phyloP scores from a whole-genome alignment of 2,113 vertebrate species.

The Polypterus senegalus region DNA sequence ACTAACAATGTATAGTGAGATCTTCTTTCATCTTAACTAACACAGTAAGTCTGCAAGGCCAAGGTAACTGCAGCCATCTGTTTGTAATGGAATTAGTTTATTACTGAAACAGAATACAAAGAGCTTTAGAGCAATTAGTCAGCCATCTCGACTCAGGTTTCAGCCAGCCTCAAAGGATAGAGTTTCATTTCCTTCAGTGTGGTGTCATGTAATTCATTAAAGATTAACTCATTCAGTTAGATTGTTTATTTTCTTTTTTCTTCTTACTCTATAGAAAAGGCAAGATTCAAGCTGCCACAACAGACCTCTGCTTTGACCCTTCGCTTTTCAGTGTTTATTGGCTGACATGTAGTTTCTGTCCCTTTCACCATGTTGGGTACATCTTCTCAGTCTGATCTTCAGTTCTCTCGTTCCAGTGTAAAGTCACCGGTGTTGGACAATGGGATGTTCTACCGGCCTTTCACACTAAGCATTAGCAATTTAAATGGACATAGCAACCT shows the following conservation, averaged over 20 bases:
- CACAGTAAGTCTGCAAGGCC: no score
- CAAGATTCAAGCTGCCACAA: slow-evolving; percentile 13
- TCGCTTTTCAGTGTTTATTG: background rate
- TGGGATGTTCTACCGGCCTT: slow-evolving; percentile 25
- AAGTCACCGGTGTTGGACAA: slow-evolving; percentile 23
- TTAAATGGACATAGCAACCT: slow-evolving; percentile 16
- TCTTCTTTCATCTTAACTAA: no score
- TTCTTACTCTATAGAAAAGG: slow-evolving; percentile 12
- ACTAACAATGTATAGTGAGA: no score
- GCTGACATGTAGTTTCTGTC: background rate
- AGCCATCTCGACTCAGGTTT: slow-evolving; percentile 2
- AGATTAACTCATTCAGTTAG: slow-evolving; percentile 26
- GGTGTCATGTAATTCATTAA: slow-evolving; percentile 39
- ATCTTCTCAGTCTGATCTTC: slow-evolving; percentile 46
- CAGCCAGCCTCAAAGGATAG: background rate
- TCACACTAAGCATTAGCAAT: slow-evolving; percentile 40
- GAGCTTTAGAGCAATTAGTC: no score
- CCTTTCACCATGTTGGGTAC: slow-evolving; percentile 33
- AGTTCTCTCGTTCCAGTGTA: slow-evolving; percentile 16
- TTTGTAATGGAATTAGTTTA: no score
- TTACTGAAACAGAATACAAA: no score
- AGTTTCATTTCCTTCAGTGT: slow-evolving; percentile 16
- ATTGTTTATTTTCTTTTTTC: slow-evolving; percentile 1
- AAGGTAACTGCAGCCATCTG: no score
- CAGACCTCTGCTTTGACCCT: background rate